Base-by-base conservation (phyloP, 2,113 vertebrate species). In the Meles meles region DNA sequence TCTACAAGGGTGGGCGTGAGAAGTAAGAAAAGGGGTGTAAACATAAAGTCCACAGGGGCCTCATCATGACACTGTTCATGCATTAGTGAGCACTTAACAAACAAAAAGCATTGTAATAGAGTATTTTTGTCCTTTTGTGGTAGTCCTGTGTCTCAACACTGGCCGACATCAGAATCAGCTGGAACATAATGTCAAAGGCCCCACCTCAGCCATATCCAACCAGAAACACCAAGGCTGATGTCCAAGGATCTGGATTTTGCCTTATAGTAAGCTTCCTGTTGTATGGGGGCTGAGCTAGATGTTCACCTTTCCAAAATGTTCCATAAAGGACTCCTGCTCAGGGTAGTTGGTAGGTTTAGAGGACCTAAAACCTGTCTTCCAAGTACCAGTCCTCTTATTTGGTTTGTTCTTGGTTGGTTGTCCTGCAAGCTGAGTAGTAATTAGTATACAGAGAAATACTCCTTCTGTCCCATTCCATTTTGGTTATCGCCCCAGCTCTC, bases 21-120 rank as follows among this genome's bases (percentile, higher is more conserved):
- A 98, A 97, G 72, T 55, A 88, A 94, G 34, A 96, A 86, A 96
- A 76, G 69, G 63, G 55, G 79, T 13, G 5, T 84, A 72, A 93
- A 89, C 44, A 94, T 15, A 69, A 65, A 84, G 80, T 67, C 72
- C 72, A 3, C 59, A 55, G 52, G 87, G 94, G 88, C 79, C 72
- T 55, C 61, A 25, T 47, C 37, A 74, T 12, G 65, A 86, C 2
- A 6, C 59, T 18, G 67, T 96, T 97, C 96, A 98, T 2, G 93
- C 97, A 88, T 89, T 67, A 92, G 90, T 97, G 97, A 97, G 76
- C 93, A 96, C 52, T 42, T 95, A 94, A 97, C 87, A 98, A 98
- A 98, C 98, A 98, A 92, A 95, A 77, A 47, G 39, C 81, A n/a
- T 69, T 74, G 55, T 80, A 29, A 85, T 69, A 4, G 90, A 71